phyloP scores from a whole-genome alignment of 1,140 invertebrate species.

The Coelopa frigida region DNA sequence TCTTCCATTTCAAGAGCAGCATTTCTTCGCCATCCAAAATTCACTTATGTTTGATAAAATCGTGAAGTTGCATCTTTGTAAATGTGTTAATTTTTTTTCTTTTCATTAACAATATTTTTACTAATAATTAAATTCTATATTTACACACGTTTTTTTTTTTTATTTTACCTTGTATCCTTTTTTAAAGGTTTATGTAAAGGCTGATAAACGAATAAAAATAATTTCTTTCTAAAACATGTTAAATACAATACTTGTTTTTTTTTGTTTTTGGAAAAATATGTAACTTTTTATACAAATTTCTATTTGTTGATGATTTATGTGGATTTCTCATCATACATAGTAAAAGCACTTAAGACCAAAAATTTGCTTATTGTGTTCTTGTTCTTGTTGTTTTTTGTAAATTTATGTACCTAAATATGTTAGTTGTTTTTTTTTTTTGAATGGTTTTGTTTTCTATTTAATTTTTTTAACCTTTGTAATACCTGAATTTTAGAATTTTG shows the following conservation, averaged over 20 bases:
- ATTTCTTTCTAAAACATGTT: too few species aligned
- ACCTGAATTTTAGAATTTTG: slow-evolving; percentile 47
- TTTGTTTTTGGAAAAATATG: slow-evolving; percentile 1
- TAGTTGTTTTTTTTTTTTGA: slow-evolving; percentile 11
- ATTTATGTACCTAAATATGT: slow-evolving; percentile 6
- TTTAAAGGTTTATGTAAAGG: too few species aligned
- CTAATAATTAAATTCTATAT: too few species aligned
- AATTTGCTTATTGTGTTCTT: slow-evolving; percentile 7
- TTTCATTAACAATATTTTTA: too few species aligned
- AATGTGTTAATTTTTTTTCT: too few species aligned
- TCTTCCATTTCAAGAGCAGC: too few species aligned
- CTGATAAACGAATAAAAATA: too few species aligned
- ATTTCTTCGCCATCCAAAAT: too few species aligned
- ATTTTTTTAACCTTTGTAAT: slow-evolving; percentile 33
- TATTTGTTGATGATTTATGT: neutral
- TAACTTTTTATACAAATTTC: slow-evolving; percentile 4
- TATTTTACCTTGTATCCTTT: too few species aligned
- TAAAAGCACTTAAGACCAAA: slow-evolving; percentile 11
- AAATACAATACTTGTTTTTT: neutral
- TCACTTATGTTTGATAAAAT: too few species aligned
- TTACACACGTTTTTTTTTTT: too few species aligned
- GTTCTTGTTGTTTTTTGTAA: neutral
- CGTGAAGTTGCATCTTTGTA: too few species aligned
- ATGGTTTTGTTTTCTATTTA: slow-evolving; percentile 32
- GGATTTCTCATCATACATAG: neutral